phyloP scores from a whole-genome alignment of 2,888 invertebrate species.

The Desoria tigrina region DNA sequence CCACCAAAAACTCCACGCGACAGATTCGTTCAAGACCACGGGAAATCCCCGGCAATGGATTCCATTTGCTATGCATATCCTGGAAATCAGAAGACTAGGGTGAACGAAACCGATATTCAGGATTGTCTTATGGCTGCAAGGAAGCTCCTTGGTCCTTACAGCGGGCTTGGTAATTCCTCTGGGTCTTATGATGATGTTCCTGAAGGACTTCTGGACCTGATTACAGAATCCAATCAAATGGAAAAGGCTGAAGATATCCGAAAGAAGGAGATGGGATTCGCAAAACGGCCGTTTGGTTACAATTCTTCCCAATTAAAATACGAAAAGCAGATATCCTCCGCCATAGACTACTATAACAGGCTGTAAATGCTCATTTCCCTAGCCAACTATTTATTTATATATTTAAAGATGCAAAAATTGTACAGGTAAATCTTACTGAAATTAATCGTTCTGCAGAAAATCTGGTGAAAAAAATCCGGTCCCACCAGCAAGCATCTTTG shows the following conservation, averaged over 20 bases:
- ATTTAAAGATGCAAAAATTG: too few relatives aligned
- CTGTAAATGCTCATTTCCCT: not conserved
- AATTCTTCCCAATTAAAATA: slow-evolving; percentile 6
- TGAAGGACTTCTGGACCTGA: slow-evolving; percentile 11
- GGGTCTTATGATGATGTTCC: slow-evolving; percentile 17
- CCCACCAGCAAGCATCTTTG: not conserved
- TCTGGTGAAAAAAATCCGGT: not conserved
- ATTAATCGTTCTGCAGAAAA: too few relatives aligned
- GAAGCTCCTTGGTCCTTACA: slow-evolving; percentile 15
- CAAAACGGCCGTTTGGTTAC: slow-evolving; percentile 10
- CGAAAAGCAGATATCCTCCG: not conserved
- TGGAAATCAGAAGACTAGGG: slow-evolving; percentile 3
- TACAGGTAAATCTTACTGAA: too few relatives aligned
- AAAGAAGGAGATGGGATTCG: not conserved
- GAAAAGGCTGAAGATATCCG: not conserved
- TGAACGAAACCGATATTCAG: slow-evolving; percentile 4
- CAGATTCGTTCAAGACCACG: slow-evolving; percentile 19
- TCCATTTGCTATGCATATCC: slow-evolving; percentile 27
- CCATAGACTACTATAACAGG: slow-evolving; percentile 10
- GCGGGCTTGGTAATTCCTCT: slow-evolving; percentile 13
- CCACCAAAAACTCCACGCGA: slow-evolving; percentile 25
- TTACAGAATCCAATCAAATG: slow-evolving; percentile 5
- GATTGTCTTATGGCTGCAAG: slow-evolving; percentile 16
- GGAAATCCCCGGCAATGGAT: slow-evolving; percentile 25
- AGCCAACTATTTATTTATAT: too few relatives aligned